Evolutionary conservation across 2,888 invertebrate species (phyloP), one percentile per base, ranked within the genome.

Genomic region (Heliconius hortense): DNA sequence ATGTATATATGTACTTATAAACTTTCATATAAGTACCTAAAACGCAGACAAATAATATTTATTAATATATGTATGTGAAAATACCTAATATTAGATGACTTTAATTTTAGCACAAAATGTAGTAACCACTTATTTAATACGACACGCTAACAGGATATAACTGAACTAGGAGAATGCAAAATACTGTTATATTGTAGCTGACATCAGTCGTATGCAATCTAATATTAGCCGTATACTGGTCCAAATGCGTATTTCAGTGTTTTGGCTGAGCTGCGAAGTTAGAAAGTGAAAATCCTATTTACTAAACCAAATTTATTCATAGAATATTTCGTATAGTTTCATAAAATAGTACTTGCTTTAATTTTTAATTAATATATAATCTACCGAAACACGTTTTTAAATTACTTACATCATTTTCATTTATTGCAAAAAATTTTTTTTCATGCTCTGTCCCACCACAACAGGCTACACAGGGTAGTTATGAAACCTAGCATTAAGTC

Each of bases 131-230:
- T 53, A 56, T 63, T 69, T 24, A 35, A 63, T 35, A 26, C 70
- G 67, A 59, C 62, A 71, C 63, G 39, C 71, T 31, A 63, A 64
- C 64, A 31, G 48, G 62, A 72, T 60, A 60, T 71, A 60, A 7
- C 64, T 64, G 39, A 39, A 18, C 35, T 11, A 60, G 24, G 59
- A 60, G 70, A 67, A 68, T 31, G 70, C 60, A 73, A 75, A 66
- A 70, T 66, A 56, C 72, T 73, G 75, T 72, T 81, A 81, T 83
- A 82, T 82, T 78, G 82, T 82, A 77, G 82, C 83, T 86, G 86
- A 86, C 87, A 86, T 87, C 86, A 85, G 82, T 82, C 81, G 81
- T 80, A 81, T 86, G 85, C 83, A 85, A 82, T 84, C 87, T 87
- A 89, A 86, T 87, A 87, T 87, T 89, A 88, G 86, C 81, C 80